Evolutionary conservation across 1,140 invertebrate genomes (phyloP), one percentile per base, ranked within the genome.

Genomic region (Patella vulgata): DNA sequence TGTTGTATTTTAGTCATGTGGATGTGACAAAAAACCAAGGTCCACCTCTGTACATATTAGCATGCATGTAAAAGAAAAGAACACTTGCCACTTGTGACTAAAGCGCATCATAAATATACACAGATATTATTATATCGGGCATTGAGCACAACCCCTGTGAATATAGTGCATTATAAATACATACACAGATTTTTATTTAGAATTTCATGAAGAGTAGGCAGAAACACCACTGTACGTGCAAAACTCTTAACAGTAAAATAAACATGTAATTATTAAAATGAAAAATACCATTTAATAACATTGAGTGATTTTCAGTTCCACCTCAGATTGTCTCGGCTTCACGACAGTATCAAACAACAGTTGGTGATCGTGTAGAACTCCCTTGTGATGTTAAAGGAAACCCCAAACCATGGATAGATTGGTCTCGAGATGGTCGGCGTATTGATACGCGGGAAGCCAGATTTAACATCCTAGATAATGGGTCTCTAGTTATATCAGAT

Each of bases 311-410:
- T 61, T 17, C 62, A 83, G 81, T 81, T 33, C 76, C 80, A n/a
- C 78, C 81, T 25, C 42, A 46, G 33, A 83, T 83, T 43, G 50
- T 59, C 17, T 58, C 72, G 23, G 64, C 63, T 21, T 59, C 59
- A 42, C 61, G 71, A 14, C 66, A 77, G 12, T 50, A 75, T 25
- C 75, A 74, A 3, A 72, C 71, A 3, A 75, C 60, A 1, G 68
- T 82, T 11, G 77, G 74, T 2, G 70, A 75, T 5, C 58, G 30
- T n/a, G 70, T 70, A 17, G 36, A 53, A 0, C 61, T 86, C 42
- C 75, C 74, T 0, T 86, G 85, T 77, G 63, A 78, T 14, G 80
- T 77, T 17, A 65, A 61, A 6, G 85, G 85, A 36, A 70, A 66
- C 23, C 85, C 85, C 9, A 55, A 57, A 17, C 85, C 85, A 6